Evolutionary conservation across 1,140 invertebrate genomes (phyloP).

Genomic region (Manduca sexta): DNA sequence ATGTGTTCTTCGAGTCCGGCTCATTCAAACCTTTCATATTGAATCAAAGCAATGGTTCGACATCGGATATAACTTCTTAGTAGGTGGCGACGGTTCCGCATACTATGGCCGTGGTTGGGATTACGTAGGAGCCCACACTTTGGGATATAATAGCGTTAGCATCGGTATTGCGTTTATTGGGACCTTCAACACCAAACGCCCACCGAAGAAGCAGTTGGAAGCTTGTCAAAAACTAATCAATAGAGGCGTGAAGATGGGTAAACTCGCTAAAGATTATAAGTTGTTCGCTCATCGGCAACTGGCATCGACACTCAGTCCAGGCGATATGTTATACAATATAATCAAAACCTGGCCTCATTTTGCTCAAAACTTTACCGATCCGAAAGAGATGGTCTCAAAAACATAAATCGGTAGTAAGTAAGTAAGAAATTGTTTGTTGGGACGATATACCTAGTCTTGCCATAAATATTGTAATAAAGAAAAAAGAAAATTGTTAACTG

Average conservation of each 20-base stretch:
- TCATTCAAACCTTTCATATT: constrained; percentile 83
- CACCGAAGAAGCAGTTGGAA: constrained; percentile 69
- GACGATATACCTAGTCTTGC: no score
- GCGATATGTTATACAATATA: constrained; percentile 72
- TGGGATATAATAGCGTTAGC: constrained; percentile 76
- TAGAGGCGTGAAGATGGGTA: constrained; percentile 68
- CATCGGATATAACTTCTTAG: constrained; percentile 82
- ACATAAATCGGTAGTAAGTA: constrained; percentile 10
- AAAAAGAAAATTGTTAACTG: no score
- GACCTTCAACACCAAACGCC: constrained; percentile 69
- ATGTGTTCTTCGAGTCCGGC: constrained; percentile 68
- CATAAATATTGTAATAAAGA: no score
- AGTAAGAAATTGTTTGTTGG: no score
- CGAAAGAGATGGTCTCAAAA: constrained; percentile 28
- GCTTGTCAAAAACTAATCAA: constrained; percentile 74
- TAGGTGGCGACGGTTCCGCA: constrained; percentile 81
- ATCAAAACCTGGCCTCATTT: constrained; percentile 77
- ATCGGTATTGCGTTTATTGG: constrained; percentile 83
- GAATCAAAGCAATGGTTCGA: constrained; percentile 73
- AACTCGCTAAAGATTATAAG: constrained; percentile 74
- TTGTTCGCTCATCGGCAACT: constrained; percentile 78
- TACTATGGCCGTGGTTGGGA: constrained; percentile 82
- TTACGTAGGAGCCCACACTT: constrained; percentile 77
- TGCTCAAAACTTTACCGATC: constrained; percentile 32
- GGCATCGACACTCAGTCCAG: constrained; percentile 76